These are phyloP conservation scores for Amblyjoppa proteus DNA, from an alignment of 2,888 invertebrate genomes.

Conservation along the genomic window DNA sequence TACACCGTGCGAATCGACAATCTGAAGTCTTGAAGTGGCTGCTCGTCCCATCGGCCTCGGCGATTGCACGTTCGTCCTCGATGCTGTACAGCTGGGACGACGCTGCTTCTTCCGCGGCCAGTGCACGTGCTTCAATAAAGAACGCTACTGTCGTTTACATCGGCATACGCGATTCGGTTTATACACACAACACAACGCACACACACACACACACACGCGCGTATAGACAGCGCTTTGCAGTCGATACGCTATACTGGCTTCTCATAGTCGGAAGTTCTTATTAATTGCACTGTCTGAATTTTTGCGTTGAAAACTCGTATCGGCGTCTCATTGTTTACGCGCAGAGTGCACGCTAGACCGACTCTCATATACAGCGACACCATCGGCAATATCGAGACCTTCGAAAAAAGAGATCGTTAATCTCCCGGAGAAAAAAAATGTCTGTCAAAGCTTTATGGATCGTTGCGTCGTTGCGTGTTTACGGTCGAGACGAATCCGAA, in stretches of 20 bases:
- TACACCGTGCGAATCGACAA: conserved; percentile 10
- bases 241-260: not conserved
- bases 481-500: not conserved
- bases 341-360: not conserved
- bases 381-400: not conserved
- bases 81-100: conserved; percentile 16
- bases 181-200: not conserved
- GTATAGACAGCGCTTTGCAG: not conserved
- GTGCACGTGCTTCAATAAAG: conserved; percentile 51
- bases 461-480: not conserved
- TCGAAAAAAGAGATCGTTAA: not conserved
- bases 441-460: not conserved
- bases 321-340: not conserved
- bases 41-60: conserved; percentile 5
- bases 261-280: not conserved
- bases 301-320: not conserved
- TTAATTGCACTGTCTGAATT: not conserved
- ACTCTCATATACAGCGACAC: not conserved
- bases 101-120: conserved; percentile 32
- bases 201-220: not conserved
- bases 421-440: not conserved
- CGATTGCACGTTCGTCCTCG: conserved; percentile 38
- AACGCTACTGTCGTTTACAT: not conserved
- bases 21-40: conserved; percentile 19
- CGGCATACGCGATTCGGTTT: conserved; percentile 14